Conservation (phyloP, 2,888 invertebrate species). For the Papilio elwesi region DNA sequence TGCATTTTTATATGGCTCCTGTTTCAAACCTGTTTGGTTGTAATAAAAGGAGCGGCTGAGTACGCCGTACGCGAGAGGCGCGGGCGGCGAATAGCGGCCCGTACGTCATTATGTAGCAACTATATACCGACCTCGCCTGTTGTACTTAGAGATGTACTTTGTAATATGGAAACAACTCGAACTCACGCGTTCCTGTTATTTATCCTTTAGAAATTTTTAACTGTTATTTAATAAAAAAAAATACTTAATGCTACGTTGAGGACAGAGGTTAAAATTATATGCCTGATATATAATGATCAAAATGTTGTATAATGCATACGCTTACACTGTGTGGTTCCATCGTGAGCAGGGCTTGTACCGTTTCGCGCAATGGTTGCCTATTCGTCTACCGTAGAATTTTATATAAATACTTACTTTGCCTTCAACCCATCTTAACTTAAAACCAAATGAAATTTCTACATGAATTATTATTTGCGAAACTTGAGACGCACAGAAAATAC, state of each 20-base stretch:
- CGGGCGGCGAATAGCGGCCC: conserved; percentile 54
- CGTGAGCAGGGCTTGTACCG: too few relatives aligned
- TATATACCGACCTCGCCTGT: conserved; percentile 52
- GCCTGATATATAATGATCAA: too few relatives aligned
- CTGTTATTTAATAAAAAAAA: conserved; percentile 42
- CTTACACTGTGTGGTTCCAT: too few relatives aligned
- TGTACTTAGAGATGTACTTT: conserved; percentile 62
- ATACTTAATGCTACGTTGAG: neutral
- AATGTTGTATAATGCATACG: too few relatives aligned
- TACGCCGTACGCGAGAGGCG: conserved; percentile 41
- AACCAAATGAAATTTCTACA: too few relatives aligned
- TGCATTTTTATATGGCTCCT: conserved; percentile 71
- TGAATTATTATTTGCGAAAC: too few relatives aligned
- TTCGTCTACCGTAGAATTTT: too few relatives aligned
- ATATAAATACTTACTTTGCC: too few relatives aligned
- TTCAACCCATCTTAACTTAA: too few relatives aligned
- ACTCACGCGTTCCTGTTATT: conserved; percentile 50
- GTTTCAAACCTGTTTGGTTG: conserved; percentile 64
- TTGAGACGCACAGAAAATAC: too few relatives aligned
- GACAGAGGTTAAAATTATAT: neutral
- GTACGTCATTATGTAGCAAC: conserved; percentile 64
- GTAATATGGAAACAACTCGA: conserved; percentile 59
- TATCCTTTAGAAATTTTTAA: conserved; percentile 46
- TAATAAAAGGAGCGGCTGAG: conserved; percentile 62
- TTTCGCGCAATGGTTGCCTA: too few relatives aligned